Conservation (phyloP, 2,888 invertebrate species). For the Caenorhabditis imperialis region DNA sequence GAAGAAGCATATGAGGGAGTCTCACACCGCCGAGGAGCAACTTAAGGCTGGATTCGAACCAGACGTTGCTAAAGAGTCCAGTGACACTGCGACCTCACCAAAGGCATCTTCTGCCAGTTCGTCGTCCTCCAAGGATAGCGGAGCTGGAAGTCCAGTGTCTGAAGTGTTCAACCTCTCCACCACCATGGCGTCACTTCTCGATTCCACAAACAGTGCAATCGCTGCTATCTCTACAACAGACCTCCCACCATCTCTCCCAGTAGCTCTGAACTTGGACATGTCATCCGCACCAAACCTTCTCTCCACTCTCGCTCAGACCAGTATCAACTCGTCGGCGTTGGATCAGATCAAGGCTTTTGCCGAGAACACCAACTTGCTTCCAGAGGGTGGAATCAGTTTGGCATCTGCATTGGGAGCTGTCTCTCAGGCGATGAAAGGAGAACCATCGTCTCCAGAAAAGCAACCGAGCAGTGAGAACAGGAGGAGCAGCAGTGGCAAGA, state of each 20-base stretch:
- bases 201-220: slow-evolving; percentile 59
- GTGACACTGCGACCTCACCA: not conserved
- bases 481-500: slow-evolving; percentile 72
- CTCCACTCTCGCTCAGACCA: slow-evolving; percentile 12
- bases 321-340: slow-evolving; percentile 61
- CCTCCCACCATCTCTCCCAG: slow-evolving; percentile 22
- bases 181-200: slow-evolving; percentile 66
- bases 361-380: slow-evolving; percentile 81
- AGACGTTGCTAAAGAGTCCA: slow-evolving; percentile 43
- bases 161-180: slow-evolving; percentile 56
- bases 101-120: slow-evolving; percentile 7
- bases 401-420: slow-evolving; percentile 58
- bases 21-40: slow-evolving; percentile 79
- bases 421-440: slow-evolving; percentile 63
- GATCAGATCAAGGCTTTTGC: slow-evolving; percentile 80
- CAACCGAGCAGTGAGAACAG: slow-evolving; percentile 44
- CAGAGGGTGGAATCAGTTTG: slow-evolving; percentile 52
- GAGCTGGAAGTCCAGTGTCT: slow-evolving; percentile 23
- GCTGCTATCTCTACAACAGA: slow-evolving; percentile 34
- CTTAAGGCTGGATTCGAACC: slow-evolving; percentile 75
- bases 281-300: slow-evolving; percentile 38
- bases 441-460: slow-evolving; percentile 79
- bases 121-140: slow-evolving; percentile 22
- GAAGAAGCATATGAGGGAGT: slow-evolving; percentile 81
- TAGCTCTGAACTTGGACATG: slow-evolving; percentile 34